Base-by-base conservation (phyloP, 2,888 invertebrate genomes). In the Limnephilus rhombicus region DNA sequence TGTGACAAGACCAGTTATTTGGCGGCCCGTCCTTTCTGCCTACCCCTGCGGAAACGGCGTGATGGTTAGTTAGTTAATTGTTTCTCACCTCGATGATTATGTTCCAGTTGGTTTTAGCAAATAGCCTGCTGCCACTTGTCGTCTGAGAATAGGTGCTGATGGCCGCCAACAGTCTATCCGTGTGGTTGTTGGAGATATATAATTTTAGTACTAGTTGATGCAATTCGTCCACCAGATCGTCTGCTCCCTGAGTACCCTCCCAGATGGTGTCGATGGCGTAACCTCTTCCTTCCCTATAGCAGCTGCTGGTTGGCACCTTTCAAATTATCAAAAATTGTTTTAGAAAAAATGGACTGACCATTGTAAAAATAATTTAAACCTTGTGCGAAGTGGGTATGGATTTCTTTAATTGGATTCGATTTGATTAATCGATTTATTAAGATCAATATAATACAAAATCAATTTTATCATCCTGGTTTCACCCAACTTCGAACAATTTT, bases 1-100 rank as follows among this genome's bases (percentile, higher is more conserved):
- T 37, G 37, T 37, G 37, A 2, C 37, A 37, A 37, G 2, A 37
- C 37, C 37, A 37, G 37, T 37, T 37, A 37, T 37, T 37, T 37
- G 37, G 37, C 37, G 37, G 37, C 3, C 37, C 37, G 3, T 37
- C 37, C 37, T 37, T 3, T 37, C 37, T 37, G 37, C 37, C 37
- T 37, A 37, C 37, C 37, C 4, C 37, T 31, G 31, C 37, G 37
- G 3, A 1, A 34, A 37, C 37, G 37, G 37, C 37, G 4, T 37
- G 37, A 37, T 37, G 37, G 37, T 37, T 37, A 37, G 37, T 37
- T 37, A 37, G 37, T 37, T 37, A 37, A 31, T 82, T 15, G 12
- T 82, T 31, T 82, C 85, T 34, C 18, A 85, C 85, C 85, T 85
- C 85, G 15, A 85, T 85, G 11, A 85, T 37, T 11, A 85, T 37